These are phyloP conservation scores for Chrysotoxum bicinctum DNA, from an alignment of 2,888 invertebrate species.

Conservation along the genomic window DNA sequence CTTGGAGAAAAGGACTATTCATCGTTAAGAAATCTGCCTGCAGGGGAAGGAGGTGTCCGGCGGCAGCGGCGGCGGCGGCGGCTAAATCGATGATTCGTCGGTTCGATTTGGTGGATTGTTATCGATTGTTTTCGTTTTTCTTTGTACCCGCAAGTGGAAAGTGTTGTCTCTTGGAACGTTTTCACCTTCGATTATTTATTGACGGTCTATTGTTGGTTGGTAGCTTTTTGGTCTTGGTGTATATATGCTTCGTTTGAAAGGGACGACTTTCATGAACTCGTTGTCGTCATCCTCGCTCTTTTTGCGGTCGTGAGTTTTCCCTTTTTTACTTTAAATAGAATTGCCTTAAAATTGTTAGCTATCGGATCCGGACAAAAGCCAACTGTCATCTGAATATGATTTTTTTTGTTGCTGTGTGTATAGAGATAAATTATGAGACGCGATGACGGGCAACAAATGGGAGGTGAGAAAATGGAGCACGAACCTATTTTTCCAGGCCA, in stretches of 20 bases:
- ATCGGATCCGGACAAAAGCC: slow-evolving; percentile 41
- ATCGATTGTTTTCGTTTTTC: slow-evolving; percentile 58
- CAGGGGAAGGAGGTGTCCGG: no score
- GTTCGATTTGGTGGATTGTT: slow-evolving; percentile 57
- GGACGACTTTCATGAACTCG: slow-evolving; percentile 22
- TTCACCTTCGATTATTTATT: slow-evolving; percentile 71
- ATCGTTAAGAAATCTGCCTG: slow-evolving; percentile 51
- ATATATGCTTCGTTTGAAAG: not conserved
- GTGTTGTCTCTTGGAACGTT: slow-evolving; percentile 65
- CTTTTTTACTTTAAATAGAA: slow-evolving; percentile 41
- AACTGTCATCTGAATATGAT: slow-evolving; percentile 33
- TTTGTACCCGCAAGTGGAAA: slow-evolving; percentile 52
- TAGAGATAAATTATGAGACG: slow-evolving; percentile 32
- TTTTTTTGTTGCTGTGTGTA: not conserved
- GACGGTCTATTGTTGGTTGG: slow-evolving; percentile 46
- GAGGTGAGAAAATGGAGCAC: slow-evolving; percentile 24
- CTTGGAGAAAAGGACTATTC: slow-evolving; percentile 64
- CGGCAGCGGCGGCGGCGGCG: not conserved
- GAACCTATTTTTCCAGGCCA: slow-evolving; percentile 2
- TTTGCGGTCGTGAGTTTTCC: slow-evolving; percentile 52
- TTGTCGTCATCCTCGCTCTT: slow-evolving; percentile 2
- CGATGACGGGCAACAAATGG: slow-evolving; percentile 18
- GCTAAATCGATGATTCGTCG: slow-evolving; percentile 56
- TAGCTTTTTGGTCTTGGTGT: not conserved
- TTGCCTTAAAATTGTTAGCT: slow-evolving; percentile 33